Percentiles rank a stretch among this genome's conserved stretches.
Evolutionary conservation across 2,888 invertebrate species (phyloP).

Genomic region (Leptarthrus brevirostris): DNA sequence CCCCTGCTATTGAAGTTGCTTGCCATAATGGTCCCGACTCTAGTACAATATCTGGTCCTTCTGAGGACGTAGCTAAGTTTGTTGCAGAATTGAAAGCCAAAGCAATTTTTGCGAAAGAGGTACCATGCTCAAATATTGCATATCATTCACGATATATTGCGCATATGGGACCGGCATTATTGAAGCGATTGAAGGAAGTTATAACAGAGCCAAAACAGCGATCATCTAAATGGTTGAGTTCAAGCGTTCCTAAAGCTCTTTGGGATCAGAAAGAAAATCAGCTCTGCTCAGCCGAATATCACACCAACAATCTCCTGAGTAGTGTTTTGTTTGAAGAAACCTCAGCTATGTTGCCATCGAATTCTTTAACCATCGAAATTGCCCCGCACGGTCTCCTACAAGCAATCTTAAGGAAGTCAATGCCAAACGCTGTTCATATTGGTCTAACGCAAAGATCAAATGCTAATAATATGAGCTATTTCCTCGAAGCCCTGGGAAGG

Average conservation of each 20-base stretch:
- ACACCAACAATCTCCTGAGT: constrained; percentile 83
- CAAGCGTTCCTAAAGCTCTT: constrained; percentile 78
- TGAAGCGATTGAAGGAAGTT: constrained; percentile 73
- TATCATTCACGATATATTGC: constrained; percentile 89
- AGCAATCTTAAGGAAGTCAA: constrained; percentile 74
- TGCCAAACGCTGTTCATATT: constrained; percentile 70
- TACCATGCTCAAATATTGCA: constrained; percentile 88
- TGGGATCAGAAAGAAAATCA: constrained; percentile 77
- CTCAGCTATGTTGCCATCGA: constrained; percentile 71
- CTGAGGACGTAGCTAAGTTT: constrained; percentile 74
- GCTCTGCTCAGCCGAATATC: constrained; percentile 84
- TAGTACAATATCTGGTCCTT: constrained; percentile 91
- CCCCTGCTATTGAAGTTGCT: constrained; percentile 83
- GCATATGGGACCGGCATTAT: constrained; percentile 74
- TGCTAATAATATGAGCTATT: constrained; percentile 66
- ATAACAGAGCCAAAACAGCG: constrained; percentile 76
- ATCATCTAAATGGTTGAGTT: constrained; percentile 84
- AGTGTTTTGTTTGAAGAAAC: constrained; percentile 73
- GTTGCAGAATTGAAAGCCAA: constrained; percentile 75
- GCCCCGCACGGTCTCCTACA: constrained; percentile 78
- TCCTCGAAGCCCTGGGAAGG: constrained; percentile 68
- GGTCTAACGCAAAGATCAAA: constrained; percentile 72
- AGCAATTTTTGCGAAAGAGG: constrained; percentile 83
- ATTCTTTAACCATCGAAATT: constrained; percentile 75
- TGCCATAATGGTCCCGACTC: constrained; percentile 89